Evolutionary conservation across 2,113 vertebrate species (phyloP).

Genomic region (Mormoops blainvillei): DNA sequence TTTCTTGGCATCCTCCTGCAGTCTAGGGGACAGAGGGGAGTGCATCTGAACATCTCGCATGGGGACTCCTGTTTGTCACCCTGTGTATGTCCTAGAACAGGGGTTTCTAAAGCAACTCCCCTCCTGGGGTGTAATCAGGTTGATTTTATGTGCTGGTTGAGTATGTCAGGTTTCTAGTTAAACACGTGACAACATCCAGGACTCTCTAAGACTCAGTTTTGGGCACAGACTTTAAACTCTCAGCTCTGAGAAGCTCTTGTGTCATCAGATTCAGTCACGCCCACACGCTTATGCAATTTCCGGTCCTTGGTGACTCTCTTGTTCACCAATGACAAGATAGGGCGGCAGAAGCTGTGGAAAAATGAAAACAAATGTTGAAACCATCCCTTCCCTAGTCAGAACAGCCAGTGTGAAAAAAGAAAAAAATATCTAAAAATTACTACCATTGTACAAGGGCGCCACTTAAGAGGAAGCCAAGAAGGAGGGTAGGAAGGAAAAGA

Average conservation of each 20-base stretch:
- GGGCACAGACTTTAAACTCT: background rate
- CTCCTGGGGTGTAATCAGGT: accelerated
- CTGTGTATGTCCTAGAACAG: accelerated
- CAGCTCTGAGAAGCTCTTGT: background rate
- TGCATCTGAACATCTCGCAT: accelerated
- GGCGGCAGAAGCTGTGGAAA: background rate
- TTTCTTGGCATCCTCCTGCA: slow-evolving; percentile 59
- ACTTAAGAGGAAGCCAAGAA: background rate
- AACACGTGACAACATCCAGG: accelerated
- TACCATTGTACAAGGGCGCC: background rate
- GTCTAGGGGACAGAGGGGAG: slow-evolving; percentile 49
- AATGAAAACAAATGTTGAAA: background rate
- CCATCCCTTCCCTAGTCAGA: background rate
- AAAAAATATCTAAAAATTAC: background rate
- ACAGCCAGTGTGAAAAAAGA: background rate
- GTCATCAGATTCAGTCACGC: background rate
- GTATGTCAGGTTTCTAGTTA: background rate
- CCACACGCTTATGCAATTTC: background rate
- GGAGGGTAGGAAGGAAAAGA: background rate
- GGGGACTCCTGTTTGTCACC: accelerated
- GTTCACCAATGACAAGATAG: background rate
- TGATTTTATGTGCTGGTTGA: no score
- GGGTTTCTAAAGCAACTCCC: background rate
- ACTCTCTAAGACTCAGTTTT: background rate
- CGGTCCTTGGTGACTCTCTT: no score